Percentiles rank a stretch among this genome's conserved stretches.
Evolutionary conservation across 1,140 invertebrate genomes (phyloP).

Genomic region (Radopholus similis): DNA sequence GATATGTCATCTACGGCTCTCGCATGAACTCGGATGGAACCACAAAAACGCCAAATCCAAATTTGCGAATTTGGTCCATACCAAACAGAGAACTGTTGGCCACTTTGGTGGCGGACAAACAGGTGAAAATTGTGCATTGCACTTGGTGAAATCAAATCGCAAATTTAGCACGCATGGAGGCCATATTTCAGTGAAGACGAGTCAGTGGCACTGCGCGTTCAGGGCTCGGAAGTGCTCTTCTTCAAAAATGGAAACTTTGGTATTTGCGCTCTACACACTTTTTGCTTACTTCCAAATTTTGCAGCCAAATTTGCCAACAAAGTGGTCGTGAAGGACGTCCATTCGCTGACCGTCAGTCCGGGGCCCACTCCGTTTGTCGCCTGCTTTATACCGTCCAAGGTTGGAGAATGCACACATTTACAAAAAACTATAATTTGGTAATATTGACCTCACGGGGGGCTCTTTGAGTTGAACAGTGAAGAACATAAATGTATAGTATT

Average conservation of each 20-base stretch:
- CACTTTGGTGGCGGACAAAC: constrained; percentile 42
- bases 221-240: constrained; percentile 50
- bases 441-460: too few species aligned
- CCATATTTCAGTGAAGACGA: constrained; percentile 56
- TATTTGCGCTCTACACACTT: constrained; percentile 16
- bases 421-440: too few species aligned
- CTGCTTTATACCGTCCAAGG: constrained; percentile 43
- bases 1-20: constrained; percentile 41
- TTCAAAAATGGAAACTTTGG: constrained; percentile 45
- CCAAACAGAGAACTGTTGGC: constrained; percentile 29
- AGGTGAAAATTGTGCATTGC: constrained; percentile 20
- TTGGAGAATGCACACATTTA: too few species aligned
- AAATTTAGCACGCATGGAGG: constrained; percentile 37
- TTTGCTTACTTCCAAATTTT: neutral
- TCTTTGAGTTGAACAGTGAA: too few species aligned
- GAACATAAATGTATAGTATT: too few species aligned
- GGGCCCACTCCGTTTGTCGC: constrained; percentile 42
- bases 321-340: constrained; percentile 39
- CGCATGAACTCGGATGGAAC: constrained; percentile 31
- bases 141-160: neutral
- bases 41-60: constrained; percentile 39
- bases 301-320: constrained; percentile 45
- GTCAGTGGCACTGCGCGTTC: constrained; percentile 27
- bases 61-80: constrained; percentile 48
- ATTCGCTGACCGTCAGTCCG: constrained; percentile 41